Evolutionary conservation across 2,797 vertebrate species (phyloP), one percentile per base, ranked within the genome.

Genomic region (Hephaestus fuliginosus): DNA sequence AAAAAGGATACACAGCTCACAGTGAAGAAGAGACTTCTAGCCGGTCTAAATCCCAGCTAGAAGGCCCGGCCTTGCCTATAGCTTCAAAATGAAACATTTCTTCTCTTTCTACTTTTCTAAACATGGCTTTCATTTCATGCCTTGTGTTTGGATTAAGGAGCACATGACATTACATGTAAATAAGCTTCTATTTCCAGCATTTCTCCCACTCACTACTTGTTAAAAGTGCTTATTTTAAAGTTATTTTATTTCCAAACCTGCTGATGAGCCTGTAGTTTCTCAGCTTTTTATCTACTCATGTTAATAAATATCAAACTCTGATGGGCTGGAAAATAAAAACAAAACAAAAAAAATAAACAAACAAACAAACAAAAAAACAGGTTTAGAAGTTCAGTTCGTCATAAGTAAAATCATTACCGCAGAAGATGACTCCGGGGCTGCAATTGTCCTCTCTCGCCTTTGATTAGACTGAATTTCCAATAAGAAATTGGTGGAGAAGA

Each of bases 41-140:
- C 70, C 12, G 30, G 61, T 41, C 78, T 79, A 41, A 57, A 78
- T 72, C 65, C 60, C 48, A 60, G 17, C 9, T 46, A 49, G 56
- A 86, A 43, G 53, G 65, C 71, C 44, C 72, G 58, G 76, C 49
- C 56, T 78, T 76, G 66, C 77, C 46, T 48, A 53, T 28, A 90
- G 77, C 78, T 81, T 87, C 44, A 56, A 83, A 80, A 49, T 30
- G 28, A 82, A 74, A 62, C 62, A 62, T 74, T 83, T 81, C 5
- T 74, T 60, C 70, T 52, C 10, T 70, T 74, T 85, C 13, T 63
- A 46, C 53, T 68, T 56, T 67, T 76, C 57, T 67, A 58, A 81
- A 68, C 69, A 4, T 14, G 11, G 53, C 49, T 88, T 88, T 88
- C 52, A 76, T 85, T 87, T 82, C 64, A 77, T 83, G 57, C 62